Evolutionary conservation across 2,113 vertebrate genomes (phyloP).

Genomic region (Turnix velox): DNA sequence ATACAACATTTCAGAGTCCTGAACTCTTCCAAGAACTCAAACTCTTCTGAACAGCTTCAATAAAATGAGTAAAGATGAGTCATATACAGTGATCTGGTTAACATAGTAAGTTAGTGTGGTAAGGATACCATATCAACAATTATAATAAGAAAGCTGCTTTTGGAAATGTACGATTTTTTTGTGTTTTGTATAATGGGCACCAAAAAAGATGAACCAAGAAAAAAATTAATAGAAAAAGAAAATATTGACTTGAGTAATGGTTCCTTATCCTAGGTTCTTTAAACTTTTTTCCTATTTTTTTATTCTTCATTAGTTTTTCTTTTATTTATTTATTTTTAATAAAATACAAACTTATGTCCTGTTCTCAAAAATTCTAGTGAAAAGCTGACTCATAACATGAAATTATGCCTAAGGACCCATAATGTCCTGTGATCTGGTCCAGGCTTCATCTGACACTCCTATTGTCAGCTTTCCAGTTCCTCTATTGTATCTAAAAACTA

Average conservation of each 20-base stretch:
- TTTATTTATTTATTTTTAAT: rapidly evolving
- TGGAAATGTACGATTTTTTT: neutral
- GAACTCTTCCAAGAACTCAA: neutral
- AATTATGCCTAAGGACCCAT: neutral
- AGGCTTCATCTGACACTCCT: neutral
- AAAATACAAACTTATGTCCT: neutral
- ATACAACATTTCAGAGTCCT: neutral
- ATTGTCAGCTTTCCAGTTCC: neutral
- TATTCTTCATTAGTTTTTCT: rapidly evolving
- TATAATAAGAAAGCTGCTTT: neutral
- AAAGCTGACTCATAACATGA: neutral
- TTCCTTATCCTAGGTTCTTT: neutral
- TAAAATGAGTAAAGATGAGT: neutral
- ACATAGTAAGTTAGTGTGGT: neutral
- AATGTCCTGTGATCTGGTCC: neutral
- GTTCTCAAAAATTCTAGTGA: neutral
- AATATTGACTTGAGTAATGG: rapidly evolving
- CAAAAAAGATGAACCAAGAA: neutral
- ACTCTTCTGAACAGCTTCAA: neutral
- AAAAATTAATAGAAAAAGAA: neutral
- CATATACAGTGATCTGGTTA: neutral
- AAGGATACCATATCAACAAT: rapidly evolving
- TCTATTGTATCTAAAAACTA: neutral
- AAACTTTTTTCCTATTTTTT: rapidly evolving
- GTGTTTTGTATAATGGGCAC: rapidly evolving